These are phyloP conservation scores for Danio rerio DNA, from an alignment of 2,113 vertebrate genomes.

Conservation along the genomic window GRCz12tu NC_133184.1:10626001-10626500, in stretches of 20 bases:
- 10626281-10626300: slow-evolving; percentile 49
- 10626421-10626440: slow-evolving; percentile 22
- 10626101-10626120: neutral
- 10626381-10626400: slow-evolving; percentile 23
- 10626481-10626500: slow-evolving; percentile 10
- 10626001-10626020: neutral
- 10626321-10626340: slow-evolving; percentile 69
- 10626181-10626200: slow-evolving; percentile 66
- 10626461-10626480: slow-evolving; percentile 23
- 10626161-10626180: slow-evolving; percentile 44
- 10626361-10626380: neutral
- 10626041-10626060: neutral
- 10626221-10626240: slow-evolving; percentile 63
- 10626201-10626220: slow-evolving; percentile 65
- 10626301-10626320: slow-evolving; percentile 59
- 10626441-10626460: neutral
- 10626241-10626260: slow-evolving; percentile 55
- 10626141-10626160: neutral
- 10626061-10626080: neutral
- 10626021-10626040: neutral
- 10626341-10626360: slow-evolving; percentile 52
- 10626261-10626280: slow-evolving; percentile 69
- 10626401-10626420: slow-evolving; percentile 44
- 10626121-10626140: neutral
- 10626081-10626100: neutral